Evolutionary conservation across 2,113 vertebrate genomes (phyloP).

Genomic region (Bubalus kerabau): DNA sequence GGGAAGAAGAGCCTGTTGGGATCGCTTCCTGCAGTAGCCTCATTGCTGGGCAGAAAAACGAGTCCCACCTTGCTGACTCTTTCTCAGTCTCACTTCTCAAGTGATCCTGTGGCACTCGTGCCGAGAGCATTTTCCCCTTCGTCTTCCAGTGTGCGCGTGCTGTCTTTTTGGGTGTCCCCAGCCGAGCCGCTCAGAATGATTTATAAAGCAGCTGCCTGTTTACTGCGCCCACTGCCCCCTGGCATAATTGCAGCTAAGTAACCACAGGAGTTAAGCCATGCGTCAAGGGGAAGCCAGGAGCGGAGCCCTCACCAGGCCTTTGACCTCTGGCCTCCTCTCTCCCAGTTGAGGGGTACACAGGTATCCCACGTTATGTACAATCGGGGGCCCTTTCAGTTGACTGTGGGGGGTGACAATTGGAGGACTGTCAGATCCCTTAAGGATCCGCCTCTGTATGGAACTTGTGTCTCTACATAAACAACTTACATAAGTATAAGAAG

Average conservation of each 20-base stretch:
- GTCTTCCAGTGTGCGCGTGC: neutral
- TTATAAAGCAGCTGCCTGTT: neutral
- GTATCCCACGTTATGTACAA: accelerated
- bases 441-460: neutral
- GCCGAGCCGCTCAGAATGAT: neutral
- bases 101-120: accelerated
- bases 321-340: neutral
- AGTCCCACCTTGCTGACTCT: neutral
- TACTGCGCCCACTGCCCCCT: neutral
- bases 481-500: neutral
- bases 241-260: neutral
- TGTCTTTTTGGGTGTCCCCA: neutral
- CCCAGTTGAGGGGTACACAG: neutral
- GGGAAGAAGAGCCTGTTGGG: neutral
- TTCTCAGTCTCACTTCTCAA: neutral
- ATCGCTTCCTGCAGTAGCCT: accelerated
- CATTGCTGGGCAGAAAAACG: neutral
- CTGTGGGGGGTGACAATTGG: neutral
- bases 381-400: neutral
- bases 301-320: neutral
- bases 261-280: neutral
- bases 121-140: neutral
- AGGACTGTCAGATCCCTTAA: neutral
- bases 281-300: neutral
- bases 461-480: neutral